Conservation (phyloP, 2,888 invertebrate species). For the Dione juno region DNA sequence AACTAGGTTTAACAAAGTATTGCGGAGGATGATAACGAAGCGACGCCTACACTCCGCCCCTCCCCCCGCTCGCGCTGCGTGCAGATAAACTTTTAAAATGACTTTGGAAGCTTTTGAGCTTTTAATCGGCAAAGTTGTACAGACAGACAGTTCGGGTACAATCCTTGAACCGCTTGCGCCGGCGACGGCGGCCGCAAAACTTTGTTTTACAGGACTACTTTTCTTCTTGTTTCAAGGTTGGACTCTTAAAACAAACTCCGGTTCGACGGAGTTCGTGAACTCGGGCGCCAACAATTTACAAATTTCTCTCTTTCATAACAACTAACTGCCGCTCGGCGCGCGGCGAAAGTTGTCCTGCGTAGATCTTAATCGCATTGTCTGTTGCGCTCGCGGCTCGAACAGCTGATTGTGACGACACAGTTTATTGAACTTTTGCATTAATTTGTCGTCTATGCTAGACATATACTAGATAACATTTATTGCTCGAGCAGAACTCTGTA, state of each 20-base stretch:
- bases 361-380: slow-evolving; percentile 85
- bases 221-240: slow-evolving; percentile 85
- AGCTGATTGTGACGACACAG: slow-evolving; percentile 80
- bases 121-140: slow-evolving; percentile 85
- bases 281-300: slow-evolving; percentile 85
- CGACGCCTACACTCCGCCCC: slow-evolving; percentile 67
- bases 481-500: neutral
- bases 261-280: slow-evolving; percentile 85
- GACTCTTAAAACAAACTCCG: slow-evolving; percentile 85
- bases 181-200: slow-evolving; percentile 85
- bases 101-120: slow-evolving; percentile 85
- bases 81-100: slow-evolving; percentile 85
- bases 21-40: slow-evolving; percentile 78
- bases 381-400: slow-evolving; percentile 81
- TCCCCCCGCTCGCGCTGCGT: slow-evolving; percentile 67
- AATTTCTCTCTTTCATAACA: slow-evolving; percentile 85
- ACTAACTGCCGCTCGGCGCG: slow-evolving; percentile 84
- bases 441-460: slow-evolving; percentile 55
- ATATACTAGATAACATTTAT: slow-evolving; percentile 8
- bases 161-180: slow-evolving; percentile 85
- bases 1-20: slow-evolving; percentile 82
- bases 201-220: slow-evolving; percentile 85
- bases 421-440: slow-evolving; percentile 72
- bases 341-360: slow-evolving; percentile 84
- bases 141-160: slow-evolving; percentile 84